Evolutionary conservation across 1,140 invertebrate genomes (phyloP).

Genomic region (Acyrthosiphon pisum): DNA sequence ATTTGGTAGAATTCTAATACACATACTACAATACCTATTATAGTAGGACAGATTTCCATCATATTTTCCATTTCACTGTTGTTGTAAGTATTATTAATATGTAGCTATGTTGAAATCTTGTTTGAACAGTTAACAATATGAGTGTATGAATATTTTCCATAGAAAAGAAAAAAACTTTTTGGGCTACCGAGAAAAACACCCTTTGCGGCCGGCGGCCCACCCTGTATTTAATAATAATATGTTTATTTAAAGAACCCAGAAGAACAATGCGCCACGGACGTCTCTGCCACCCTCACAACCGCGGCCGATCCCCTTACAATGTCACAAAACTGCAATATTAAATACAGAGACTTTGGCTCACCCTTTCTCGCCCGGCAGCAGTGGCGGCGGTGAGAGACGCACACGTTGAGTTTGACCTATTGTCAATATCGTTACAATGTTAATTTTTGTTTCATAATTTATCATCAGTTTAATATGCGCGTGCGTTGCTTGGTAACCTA

Average conservation of each 20-base stretch:
- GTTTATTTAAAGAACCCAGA: constrained; percentile 50
- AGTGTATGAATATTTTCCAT: not conserved
- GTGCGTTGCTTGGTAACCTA: constrained; percentile 32
- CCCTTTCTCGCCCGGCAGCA: not conserved
- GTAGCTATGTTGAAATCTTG: not conserved
- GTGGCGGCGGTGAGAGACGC: not conserved
- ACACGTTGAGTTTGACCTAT: not conserved
- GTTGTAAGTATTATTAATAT: not conserved
- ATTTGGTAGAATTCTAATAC: not conserved
- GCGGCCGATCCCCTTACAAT: not conserved
- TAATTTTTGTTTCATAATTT: constrained; percentile 41
- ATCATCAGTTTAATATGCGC: not conserved
- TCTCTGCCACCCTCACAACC: not conserved
- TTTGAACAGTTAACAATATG: not conserved
- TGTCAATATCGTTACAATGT: constrained; percentile 39
- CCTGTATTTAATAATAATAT: not conserved
- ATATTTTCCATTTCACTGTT: not conserved
- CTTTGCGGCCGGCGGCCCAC: not conserved
- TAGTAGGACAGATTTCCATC: not conserved
- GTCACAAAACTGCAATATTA: constrained; percentile 23
- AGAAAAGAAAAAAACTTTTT: not conserved
- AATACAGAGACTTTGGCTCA: not conserved
- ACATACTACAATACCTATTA: not conserved
- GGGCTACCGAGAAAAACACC: not conserved
- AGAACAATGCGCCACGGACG: constrained; percentile 22